Evolutionary conservation across 2,888 invertebrate species (phyloP), one percentile per base, ranked within the genome.

Genomic region (Tipula lateralis): DNA sequence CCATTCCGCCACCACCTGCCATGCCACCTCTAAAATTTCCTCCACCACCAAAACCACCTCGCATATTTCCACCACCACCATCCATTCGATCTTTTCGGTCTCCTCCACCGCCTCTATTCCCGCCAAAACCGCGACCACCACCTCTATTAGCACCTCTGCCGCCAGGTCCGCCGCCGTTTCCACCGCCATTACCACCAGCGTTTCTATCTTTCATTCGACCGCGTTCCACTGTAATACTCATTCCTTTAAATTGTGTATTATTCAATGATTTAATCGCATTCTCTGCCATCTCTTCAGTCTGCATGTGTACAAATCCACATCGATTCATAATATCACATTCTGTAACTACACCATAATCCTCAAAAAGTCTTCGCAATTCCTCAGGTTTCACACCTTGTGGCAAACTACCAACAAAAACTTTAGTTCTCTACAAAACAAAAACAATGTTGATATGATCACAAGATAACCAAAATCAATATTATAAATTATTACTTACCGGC

Each of bases 261-360:
- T 97, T 95, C 34, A 97, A 91, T 34, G 94, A 95, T 86, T 94
- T 92, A 87, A 96, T 96, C 0, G 97, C 97, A 85, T 93, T 93
- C 83, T 93, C 92, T 2, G 97, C 97, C 90, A 96, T 94, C 84
- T 96, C 95, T 87, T 94, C 93, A 24, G 94, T 94, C 88, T 95
- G 94, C 94, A 96, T 94, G 90, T 97, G 97, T 84, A 98, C 96
- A 91, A 98, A 98, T 9, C 97, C 98, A 90, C 97, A 98, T 86
- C 97, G 94, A 89, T 97, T 97, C 91, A 98, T 95, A 85, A 98
- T 96, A 89, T 98, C 98, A 90, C 97, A 97, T 90, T 98, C 98
- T 19, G 95, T 95, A 5, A 98, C 97, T 85, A 93, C 93, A 83
- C 97, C 97, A 90, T 95, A 97, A 84, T 95, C 94, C 87, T 95